These are phyloP conservation scores for Amiota minor DNA, from an alignment of 2,888 invertebrate species.

Conservation along the genomic window DNA sequence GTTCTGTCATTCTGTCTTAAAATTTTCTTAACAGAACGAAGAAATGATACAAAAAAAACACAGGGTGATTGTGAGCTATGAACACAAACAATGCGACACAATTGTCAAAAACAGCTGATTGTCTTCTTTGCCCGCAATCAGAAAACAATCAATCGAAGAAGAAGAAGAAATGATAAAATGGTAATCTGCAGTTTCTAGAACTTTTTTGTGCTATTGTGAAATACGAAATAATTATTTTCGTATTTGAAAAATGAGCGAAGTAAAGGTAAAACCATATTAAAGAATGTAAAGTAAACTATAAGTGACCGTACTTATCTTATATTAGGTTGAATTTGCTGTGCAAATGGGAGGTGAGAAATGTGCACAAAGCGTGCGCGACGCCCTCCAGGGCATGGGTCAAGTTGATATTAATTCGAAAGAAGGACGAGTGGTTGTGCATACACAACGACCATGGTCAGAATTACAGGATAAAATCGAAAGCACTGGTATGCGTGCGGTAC, in stretches of 20 bases:
- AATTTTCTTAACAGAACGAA: too few species aligned
- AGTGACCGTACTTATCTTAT: neutral
- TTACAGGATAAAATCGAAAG: conserved; percentile 75
- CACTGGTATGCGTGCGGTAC: conserved; percentile 83
- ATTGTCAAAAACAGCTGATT: conserved; percentile 28
- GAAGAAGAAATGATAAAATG: neutral
- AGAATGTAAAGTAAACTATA: neutral
- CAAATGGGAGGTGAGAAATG: conserved; percentile 77
- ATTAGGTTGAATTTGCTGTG: conserved; percentile 79
- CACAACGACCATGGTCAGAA: conserved; percentile 70
- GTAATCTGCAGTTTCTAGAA: neutral
- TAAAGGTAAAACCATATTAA: conserved; percentile 53
- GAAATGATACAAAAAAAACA: too few species aligned
- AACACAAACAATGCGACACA: too few species aligned
- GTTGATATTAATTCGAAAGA: conserved; percentile 64
- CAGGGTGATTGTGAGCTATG: too few species aligned
- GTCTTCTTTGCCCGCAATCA: neutral
- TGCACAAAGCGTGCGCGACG: conserved; percentile 74
- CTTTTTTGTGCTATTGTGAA: conserved; percentile 1
- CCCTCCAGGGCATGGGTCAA: conserved; percentile 71
- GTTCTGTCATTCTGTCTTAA: too few species aligned
- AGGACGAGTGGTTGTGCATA: conserved; percentile 69
- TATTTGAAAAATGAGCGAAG: conserved; percentile 57
- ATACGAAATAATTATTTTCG: neutral
- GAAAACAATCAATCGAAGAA: neutral